Evolutionary conservation across 2,113 vertebrate species (phyloP).

Genomic region (Tychaedon coryphoeus): DNA sequence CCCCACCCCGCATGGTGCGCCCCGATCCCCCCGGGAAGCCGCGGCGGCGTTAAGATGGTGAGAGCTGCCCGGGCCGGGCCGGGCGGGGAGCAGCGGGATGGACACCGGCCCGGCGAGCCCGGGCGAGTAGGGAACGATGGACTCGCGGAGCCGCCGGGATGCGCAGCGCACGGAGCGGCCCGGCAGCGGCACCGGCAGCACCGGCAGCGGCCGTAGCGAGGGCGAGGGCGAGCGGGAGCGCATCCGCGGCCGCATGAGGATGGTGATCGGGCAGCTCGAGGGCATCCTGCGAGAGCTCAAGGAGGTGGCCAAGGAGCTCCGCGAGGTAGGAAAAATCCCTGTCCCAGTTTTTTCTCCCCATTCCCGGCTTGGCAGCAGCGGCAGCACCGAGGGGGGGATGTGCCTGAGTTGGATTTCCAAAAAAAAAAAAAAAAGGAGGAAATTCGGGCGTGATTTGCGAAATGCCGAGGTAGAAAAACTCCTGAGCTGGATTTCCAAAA

Average conservation of each 20-base stretch:
- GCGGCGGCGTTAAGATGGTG: neutral
- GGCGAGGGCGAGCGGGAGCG: neutral
- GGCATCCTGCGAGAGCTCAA: neutral
- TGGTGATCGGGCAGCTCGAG: neutral
- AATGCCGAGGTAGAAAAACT: no score
- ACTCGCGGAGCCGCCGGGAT: neutral
- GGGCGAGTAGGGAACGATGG: neutral
- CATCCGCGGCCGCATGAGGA: neutral
- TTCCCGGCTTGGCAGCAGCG: neutral
- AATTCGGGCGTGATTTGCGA: no score
- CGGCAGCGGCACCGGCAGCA: neutral
- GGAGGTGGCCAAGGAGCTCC: neutral
- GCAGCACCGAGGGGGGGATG: no score
- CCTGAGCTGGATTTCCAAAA: no score
- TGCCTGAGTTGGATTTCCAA: no score
- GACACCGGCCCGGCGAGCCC: neutral
- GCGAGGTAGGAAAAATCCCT: neutral
- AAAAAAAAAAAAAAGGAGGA: neutral
- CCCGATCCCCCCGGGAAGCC: neutral
- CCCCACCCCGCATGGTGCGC: neutral
- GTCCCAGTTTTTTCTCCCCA: no score
- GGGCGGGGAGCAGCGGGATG: neutral
- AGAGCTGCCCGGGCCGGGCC: neutral
- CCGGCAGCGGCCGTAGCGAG: neutral
- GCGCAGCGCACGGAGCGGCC: neutral